phyloP scores from a whole-genome alignment of 2,113 vertebrate species.

The Lophotis ruficrista region DNA sequence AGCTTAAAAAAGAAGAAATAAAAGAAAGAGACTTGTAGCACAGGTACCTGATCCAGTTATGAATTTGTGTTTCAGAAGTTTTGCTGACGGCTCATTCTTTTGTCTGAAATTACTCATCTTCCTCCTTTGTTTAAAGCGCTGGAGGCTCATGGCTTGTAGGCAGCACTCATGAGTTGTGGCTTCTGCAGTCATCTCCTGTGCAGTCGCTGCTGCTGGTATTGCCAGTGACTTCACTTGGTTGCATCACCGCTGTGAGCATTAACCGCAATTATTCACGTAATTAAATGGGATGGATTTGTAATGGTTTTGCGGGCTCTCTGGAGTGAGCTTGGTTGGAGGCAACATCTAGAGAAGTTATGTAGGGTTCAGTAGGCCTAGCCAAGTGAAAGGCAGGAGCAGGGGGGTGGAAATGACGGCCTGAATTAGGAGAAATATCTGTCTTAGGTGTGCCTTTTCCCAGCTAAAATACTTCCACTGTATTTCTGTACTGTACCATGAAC shows the following conservation, averaged over 20 bases:
- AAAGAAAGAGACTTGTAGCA: not conserved
- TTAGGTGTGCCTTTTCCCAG: not conserved
- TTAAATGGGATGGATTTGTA: not conserved
- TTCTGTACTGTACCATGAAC: not conserved
- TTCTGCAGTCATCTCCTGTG: not conserved
- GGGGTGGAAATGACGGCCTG: not conserved
- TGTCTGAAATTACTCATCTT: constrained; percentile 46
- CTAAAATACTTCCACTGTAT: not conserved
- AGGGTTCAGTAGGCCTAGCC: not conserved
- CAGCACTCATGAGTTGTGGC: not conserved
- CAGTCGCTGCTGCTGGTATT: not conserved
- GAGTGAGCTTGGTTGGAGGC: not conserved
- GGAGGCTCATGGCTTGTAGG: not conserved
- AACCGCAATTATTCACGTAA: not conserved
- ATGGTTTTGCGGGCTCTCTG: not conserved
- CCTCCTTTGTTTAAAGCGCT: not conserved
- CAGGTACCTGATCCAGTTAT: not conserved
- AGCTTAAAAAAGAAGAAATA: not conserved
- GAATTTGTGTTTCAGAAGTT: not conserved
- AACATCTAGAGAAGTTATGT: not conserved
- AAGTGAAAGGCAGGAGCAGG: not conserved
- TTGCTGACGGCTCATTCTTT: constrained; percentile 22
- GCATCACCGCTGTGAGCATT: not conserved
- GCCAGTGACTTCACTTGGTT: not conserved
- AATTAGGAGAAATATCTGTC: not conserved